phyloP scores from a whole-genome alignment of 2,797 vertebrate genomes.

The Falco rusticolus region DNA sequence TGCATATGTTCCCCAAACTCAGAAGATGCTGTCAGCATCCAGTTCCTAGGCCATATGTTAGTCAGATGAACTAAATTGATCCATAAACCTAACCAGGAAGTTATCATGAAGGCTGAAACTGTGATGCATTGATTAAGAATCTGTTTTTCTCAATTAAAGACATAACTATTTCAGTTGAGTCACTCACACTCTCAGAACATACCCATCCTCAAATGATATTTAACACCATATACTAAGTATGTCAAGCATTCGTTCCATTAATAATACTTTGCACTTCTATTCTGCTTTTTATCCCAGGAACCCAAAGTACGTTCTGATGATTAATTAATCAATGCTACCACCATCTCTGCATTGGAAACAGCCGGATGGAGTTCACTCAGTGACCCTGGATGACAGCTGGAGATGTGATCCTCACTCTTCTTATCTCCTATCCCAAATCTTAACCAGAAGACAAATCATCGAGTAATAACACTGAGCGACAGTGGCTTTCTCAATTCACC shows the following conservation, averaged over 20 bases:
- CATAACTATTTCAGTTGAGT: conserved; percentile 28
- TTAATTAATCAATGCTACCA: conserved; percentile 42
- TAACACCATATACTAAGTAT: conserved; percentile 7
- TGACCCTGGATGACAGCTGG: background rate
- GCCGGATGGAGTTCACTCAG: background rate
- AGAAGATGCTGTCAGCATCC: background rate
- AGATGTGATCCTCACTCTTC: background rate
- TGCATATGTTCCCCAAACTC: background rate
- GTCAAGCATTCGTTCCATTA: background rate
- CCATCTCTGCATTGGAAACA: background rate
- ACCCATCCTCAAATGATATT: conserved; percentile 25
- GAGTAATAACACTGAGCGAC: background rate
- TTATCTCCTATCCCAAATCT: background rate
- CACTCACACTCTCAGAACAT: background rate
- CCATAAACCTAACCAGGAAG: conserved; percentile 23
- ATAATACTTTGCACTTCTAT: conserved; percentile 17
- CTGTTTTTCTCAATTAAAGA: conserved; percentile 59
- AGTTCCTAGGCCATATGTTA: conserved; percentile 22
- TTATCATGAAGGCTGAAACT: background rate
- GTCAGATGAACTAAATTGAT: background rate
- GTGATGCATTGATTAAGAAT: conserved; percentile 4
- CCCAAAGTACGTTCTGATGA: conserved; percentile 37
- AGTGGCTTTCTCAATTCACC: background rate
- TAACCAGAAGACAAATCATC: background rate
- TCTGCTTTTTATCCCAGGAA: conserved; percentile 17